A percentile compares a stretch with the other conserved stretches of the same genome.
Evolutionary conservation across 2,888 invertebrate species (phyloP).

Genomic region (Dicycla oo): DNA sequence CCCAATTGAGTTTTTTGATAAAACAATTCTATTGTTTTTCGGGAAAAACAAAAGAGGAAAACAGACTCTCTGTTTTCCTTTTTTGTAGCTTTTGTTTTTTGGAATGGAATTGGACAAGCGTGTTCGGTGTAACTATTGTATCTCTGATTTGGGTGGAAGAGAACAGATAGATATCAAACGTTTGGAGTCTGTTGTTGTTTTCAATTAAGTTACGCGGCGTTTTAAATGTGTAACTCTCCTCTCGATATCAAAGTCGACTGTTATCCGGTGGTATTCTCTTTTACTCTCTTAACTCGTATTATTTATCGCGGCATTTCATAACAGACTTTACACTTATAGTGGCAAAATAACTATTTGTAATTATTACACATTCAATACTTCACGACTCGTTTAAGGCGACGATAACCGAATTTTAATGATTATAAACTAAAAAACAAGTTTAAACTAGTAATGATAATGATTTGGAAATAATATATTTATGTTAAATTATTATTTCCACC

Average conservation of each 20-base stretch:
- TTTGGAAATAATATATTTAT: too few species aligned
- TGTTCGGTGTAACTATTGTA: constrained; percentile 38
- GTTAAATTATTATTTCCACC: too few species aligned
- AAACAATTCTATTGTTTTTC: constrained; percentile 46
- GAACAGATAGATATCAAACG: constrained; percentile 41
- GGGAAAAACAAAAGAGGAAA: too few species aligned
- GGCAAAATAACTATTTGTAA: background rate
- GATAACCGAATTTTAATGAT: too few species aligned
- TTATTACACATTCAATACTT: background rate
- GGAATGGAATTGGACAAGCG: constrained; percentile 30
- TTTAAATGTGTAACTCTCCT: constrained; percentile 33
- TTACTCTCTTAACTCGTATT: constrained; percentile 1
- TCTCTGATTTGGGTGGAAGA: constrained; percentile 16
- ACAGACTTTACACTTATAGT: background rate
- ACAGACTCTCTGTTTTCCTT: constrained; percentile 33
- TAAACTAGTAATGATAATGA: too few species aligned
- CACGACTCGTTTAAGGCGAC: background rate
- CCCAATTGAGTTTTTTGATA: constrained; percentile 48
- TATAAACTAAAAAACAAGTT: too few species aligned
- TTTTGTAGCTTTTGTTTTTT: constrained; percentile 45
- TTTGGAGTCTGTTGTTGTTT: constrained; percentile 34
- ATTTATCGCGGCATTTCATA: background rate
- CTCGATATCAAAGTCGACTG: background rate
- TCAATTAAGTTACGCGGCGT: constrained; percentile 36
- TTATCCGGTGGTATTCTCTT: constrained; percentile 1